These are phyloP conservation scores for Tychaedon coryphoeus DNA, from an alignment of 2,113 vertebrate species.

Conservation along the genomic window DNA sequence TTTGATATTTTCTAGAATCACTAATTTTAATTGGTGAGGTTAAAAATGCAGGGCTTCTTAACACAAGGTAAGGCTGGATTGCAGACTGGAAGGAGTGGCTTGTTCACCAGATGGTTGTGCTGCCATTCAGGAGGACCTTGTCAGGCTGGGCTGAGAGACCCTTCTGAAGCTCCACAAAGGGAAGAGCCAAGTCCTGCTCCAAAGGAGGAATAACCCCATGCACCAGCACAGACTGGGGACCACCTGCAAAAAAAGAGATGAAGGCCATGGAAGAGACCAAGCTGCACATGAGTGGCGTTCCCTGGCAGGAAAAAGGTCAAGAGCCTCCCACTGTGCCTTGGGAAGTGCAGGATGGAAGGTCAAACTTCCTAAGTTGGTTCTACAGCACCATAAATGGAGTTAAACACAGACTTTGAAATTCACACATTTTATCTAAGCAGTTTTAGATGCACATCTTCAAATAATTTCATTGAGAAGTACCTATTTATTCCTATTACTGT, in stretches of 20 bases:
- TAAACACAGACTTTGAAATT: neutral
- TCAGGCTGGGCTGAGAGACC: neutral
- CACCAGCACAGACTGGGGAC: too few species aligned
- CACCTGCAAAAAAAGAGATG: neutral
- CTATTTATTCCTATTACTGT: neutral
- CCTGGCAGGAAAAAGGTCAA: neutral
- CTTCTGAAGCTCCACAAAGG: neutral
- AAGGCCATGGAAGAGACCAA: neutral
- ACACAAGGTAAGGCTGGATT: neutral
- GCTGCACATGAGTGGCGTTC: accelerated
- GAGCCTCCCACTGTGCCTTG: accelerated
- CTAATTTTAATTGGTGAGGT: neutral
- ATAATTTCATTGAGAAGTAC: neutral
- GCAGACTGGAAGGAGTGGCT: neutral
- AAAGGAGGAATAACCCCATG: neutral
- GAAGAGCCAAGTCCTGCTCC: neutral
- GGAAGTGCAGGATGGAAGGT: neutral
- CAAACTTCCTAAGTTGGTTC: neutral
- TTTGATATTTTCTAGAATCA: neutral
- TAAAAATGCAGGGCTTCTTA: neutral
- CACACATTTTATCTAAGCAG: neutral
- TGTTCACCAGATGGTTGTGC: neutral
- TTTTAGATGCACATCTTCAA: neutral
- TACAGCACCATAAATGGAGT: neutral
- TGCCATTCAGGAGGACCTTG: neutral